Evolutionary conservation across 2,888 invertebrate species (phyloP), one percentile per base, ranked within the genome.

Genomic region (Zygaena filipendulae): DNA sequence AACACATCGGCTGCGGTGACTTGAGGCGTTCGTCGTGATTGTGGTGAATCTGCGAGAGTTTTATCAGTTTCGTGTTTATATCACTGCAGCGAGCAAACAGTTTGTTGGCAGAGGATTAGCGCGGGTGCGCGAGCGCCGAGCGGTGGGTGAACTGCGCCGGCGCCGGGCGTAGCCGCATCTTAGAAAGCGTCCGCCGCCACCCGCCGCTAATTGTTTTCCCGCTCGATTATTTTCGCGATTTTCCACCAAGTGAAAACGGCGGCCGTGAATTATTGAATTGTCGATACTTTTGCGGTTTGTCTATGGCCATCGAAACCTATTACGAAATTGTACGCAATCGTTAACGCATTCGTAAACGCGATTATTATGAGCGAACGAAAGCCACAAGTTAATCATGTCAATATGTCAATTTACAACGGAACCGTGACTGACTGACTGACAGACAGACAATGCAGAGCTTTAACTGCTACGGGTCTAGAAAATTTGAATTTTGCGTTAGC

Each of bases 171-270:
- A 23, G 24, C 40, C 32, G 33, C 38, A 38, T 39, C 49, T 48
- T 59, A 68, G 71, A 71, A 71, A 74, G 68, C 71, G 71, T 66
- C 42, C 7, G 16, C n/a, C 48, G 41, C 47, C 58, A 62, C 49
- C 46, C 59, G 55, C 42, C 37, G 40, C 59, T 43, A 63, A 63
- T 68, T 52, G 55, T 49, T 52, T 52, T 42, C 39, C 48, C 46
- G 47, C 36, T 41, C 39, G 54, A 57, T 63, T 59, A 57, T 64
- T 55, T 60, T 62, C 47, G 59, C 56, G 56, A 62, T 57, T 63
- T 62, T 63, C 60, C 58, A 45, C 49, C 40, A 36, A 50, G 59
- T 48, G 61, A 70, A 67, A 68, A 67, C 59, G 46, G 23, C 49
- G 57, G 47, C 68, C 67, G 63, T 70, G 66, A 68, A 66, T 59